Percentiles rank a stretch among this genome's conserved stretches.
These are phyloP conservation scores for Drosophila prosaltans DNA, from an alignment of 1,140 invertebrate species.

Conservation along the genomic window DNA sequence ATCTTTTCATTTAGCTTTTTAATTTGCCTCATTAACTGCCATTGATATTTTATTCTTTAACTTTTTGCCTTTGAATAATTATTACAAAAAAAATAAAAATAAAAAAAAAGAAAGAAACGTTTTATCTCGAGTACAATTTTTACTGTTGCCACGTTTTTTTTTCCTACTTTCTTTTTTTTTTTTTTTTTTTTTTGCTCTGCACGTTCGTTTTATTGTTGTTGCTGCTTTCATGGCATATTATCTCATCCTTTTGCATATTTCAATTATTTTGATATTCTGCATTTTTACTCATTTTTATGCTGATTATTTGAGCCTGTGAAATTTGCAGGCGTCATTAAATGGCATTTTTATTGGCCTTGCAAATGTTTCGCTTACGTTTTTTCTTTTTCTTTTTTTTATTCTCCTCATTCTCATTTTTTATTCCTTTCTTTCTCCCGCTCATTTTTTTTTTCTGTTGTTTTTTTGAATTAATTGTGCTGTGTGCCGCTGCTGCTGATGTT, in stretches of 20 bases:
- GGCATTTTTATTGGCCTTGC: slow-evolving; percentile 66
- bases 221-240: slow-evolving; percentile 5
- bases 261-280: slow-evolving; percentile 48
- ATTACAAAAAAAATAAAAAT: neutral
- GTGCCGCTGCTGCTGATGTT: slow-evolving; percentile 20
- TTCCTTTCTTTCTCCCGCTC: neutral
- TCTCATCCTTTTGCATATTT: slow-evolving; percentile 39
- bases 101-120: neutral
- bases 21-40: slow-evolving; percentile 15
- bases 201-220: slow-evolving; percentile 13
- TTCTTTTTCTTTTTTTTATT: slow-evolving; percentile 15
- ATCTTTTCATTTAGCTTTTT: neutral
- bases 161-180: neutral
- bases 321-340: slow-evolving; percentile 74
- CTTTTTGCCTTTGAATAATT: slow-evolving; percentile 8
- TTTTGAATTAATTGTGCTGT: slow-evolving; percentile 73
- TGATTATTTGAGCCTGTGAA: slow-evolving; percentile 70
- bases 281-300: slow-evolving; percentile 58
- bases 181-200: slow-evolving; percentile 17
- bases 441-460: slow-evolving; percentile 41
- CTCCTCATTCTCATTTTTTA: neutral
- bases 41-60: too few relatives aligned
- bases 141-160: neutral
- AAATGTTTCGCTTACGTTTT: slow-evolving; percentile 46
- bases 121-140: neutral